Conservation (phyloP, 2,888 invertebrate species). For the Athetis lepigone region DNA sequence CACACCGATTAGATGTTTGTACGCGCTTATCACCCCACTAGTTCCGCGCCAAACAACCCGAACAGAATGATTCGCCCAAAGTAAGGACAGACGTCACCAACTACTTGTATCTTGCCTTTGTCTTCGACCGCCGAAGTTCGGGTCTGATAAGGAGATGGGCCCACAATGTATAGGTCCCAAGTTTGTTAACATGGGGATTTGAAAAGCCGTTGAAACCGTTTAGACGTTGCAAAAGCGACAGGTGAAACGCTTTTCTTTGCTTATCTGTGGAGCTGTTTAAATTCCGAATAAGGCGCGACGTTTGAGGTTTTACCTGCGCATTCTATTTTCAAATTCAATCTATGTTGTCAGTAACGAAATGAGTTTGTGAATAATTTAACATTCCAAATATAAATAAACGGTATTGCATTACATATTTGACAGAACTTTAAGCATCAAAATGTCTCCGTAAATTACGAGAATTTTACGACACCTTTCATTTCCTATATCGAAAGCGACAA, state of each 20-base stretch:
- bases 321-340: conserved; percentile 44
- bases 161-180: conserved; percentile 81
- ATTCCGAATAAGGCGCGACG: conserved; percentile 38
- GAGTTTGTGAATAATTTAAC: conserved; percentile 19
- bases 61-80: conserved; percentile 65
- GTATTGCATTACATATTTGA: conserved; percentile 27
- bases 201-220: conserved; percentile 72
- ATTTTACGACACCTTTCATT: conserved; percentile 53
- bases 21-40: conserved; percentile 51
- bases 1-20: conserved; percentile 53
- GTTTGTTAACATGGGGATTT: conserved; percentile 79
- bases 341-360: conserved; percentile 19
- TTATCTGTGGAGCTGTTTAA: conserved; percentile 52
- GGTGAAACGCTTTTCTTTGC: conserved; percentile 70
- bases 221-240: conserved; percentile 67
- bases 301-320: conserved; percentile 16
- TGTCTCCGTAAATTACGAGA: conserved; percentile 35
- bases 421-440: conserved; percentile 48
- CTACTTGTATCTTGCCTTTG: conserved; percentile 75
- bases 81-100: conserved; percentile 71
- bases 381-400: conserved; percentile 33
- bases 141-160: conserved; percentile 76
- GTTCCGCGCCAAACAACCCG: conserved; percentile 60
- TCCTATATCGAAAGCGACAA: conserved; percentile 46
- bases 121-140: conserved; percentile 81